These are phyloP conservation scores for Synergus japonicus DNA, from an alignment of 2,888 invertebrate species.

Conservation along the genomic window DNA sequence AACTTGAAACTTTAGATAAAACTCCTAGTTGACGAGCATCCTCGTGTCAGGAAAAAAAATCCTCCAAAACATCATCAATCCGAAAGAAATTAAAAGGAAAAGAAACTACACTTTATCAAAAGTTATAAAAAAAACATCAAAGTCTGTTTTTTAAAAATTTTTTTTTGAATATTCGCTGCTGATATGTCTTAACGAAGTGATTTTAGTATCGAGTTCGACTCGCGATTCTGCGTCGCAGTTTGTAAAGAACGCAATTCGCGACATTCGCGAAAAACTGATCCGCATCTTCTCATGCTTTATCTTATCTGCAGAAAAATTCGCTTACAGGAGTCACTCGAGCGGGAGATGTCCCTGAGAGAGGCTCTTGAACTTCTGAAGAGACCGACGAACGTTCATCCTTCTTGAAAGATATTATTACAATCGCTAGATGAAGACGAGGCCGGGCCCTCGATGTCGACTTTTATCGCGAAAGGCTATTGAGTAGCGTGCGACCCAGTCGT, in stretches of 20 bases:
- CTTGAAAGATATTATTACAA: slow-evolving; percentile 75
- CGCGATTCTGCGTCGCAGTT: not conserved
- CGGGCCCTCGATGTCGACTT: slow-evolving; percentile 53
- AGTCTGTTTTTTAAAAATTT: too few species aligned
- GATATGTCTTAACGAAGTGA: too few species aligned
- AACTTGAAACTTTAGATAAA: slow-evolving; percentile 62
- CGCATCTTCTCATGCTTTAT: slow-evolving; percentile 62
- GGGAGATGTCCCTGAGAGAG: slow-evolving; percentile 73
- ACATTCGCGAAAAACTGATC: slow-evolving; percentile 12
- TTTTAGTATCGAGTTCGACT: not conserved
- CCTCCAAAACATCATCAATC: not conserved
- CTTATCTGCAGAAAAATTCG: slow-evolving; percentile 75
- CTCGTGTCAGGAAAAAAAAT: slow-evolving; percentile 10
- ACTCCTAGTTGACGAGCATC: slow-evolving; percentile 28
- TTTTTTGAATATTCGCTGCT: too few species aligned
- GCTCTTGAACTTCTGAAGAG: slow-evolving; percentile 75
- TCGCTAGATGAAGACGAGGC: slow-evolving; percentile 61
- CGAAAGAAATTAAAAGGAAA: not conserved
- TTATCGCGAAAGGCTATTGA: slow-evolving; percentile 70
- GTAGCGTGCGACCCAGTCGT: slow-evolving; percentile 73
- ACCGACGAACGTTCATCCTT: slow-evolving; percentile 64
- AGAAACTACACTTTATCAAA: not conserved
- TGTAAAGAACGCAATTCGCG: not conserved
- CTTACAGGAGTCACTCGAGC: slow-evolving; percentile 65
- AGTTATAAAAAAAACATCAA: too few species aligned